phyloP scores from a whole-genome alignment of 2,888 invertebrate genomes.

The Lasioglossum oenotherae region DNA sequence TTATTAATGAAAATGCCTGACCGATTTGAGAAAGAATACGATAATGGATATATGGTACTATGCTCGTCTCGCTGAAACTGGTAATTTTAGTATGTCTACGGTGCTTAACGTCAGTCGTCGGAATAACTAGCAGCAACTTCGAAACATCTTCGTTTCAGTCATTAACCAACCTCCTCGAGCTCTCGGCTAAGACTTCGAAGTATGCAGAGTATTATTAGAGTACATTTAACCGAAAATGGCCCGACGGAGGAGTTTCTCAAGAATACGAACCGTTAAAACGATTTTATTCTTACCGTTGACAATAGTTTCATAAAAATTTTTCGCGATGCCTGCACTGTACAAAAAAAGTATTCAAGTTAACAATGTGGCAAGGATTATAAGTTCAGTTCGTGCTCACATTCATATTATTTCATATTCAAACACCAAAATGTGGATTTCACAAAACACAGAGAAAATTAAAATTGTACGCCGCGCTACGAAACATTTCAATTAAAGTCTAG shows the following conservation, averaged over 20 bases:
- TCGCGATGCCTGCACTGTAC: fast-evolving
- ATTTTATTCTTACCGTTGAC: not conserved
- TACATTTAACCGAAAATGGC: not conserved
- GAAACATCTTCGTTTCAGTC: slow-evolving; percentile 12
- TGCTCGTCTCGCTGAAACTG: not conserved
- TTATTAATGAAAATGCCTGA: not conserved
- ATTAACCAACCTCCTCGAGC: not conserved
- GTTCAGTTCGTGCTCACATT: not conserved
- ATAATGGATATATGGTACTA: not conserved
- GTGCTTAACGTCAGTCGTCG: not conserved
- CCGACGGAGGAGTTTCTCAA: not conserved
- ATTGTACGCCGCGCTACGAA: not conserved
- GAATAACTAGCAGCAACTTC: not conserved
- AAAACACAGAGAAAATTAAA: not conserved
- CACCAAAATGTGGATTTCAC: not conserved
- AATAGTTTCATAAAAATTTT: not conserved
- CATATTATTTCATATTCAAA: not conserved
- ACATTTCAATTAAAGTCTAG: not conserved
- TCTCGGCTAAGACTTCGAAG: not conserved
- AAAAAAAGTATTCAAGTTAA: not conserved
- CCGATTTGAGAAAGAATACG: not conserved
- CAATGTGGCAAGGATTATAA: not conserved
- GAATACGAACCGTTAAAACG: not conserved
- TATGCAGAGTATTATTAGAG: not conserved
- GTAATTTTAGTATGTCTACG: not conserved